phyloP scores from a whole-genome alignment of 2,113 vertebrate species.

The Phrynosoma blainvillii region DNA sequence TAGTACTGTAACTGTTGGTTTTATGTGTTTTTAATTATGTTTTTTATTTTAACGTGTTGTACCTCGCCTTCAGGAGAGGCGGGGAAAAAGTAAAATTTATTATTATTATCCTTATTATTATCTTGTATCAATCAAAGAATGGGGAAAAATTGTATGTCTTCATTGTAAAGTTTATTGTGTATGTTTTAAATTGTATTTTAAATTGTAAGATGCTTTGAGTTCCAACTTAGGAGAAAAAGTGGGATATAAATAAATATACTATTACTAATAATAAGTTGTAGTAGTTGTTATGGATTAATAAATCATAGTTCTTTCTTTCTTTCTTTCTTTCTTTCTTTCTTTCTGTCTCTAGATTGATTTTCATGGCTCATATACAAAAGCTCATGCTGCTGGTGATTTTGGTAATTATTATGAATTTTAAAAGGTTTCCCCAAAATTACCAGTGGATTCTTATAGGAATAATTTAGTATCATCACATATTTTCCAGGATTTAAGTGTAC shows the following conservation, averaged over 20 bases:
- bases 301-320: conserved; percentile 41
- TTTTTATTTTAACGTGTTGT: no score
- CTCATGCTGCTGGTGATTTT: conserved; percentile 77
- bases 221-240: no score
- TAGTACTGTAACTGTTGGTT: no score
- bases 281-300: not conserved
- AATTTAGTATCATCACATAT: not conserved
- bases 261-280: no score
- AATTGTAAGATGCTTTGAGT: no score
- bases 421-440: not conserved
- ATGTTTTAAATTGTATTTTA: no score
- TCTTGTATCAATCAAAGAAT: not conserved
- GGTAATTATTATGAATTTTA: conserved; percentile 67
- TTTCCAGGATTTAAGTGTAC: not conserved
- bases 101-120: no score
- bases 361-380: conserved; percentile 75
- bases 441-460: not conserved
- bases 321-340: conserved; percentile 35
- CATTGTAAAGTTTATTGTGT: not conserved
- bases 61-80: no score
- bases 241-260: no score
- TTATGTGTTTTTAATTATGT: no score
- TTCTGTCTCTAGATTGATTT: conserved; percentile 76
- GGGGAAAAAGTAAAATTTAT: no score
- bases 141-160: not conserved